A percentile compares a stretch with the other conserved stretches of the same genome.
phyloP scores from a whole-genome alignment of 2,113 vertebrate species.

The Elephas maximus region DNA sequence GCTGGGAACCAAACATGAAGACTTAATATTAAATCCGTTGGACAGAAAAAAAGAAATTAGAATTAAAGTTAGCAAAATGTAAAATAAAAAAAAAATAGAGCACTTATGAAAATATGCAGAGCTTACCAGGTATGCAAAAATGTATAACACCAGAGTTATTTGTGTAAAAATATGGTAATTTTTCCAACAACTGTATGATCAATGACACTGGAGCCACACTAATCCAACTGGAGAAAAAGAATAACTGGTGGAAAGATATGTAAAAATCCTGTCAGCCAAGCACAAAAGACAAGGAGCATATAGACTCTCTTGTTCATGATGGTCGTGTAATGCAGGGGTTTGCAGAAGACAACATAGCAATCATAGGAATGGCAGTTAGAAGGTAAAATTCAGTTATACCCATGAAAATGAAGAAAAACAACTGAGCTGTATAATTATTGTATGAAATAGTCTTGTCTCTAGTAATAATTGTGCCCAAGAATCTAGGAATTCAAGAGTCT shows the following conservation, averaged over 20 bases:
- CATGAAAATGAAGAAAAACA: conserved; percentile 74
- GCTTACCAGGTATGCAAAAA: too few relatives aligned
- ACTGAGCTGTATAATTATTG: not conserved
- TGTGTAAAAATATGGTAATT: too few relatives aligned
- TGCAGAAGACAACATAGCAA: conserved; percentile 80
- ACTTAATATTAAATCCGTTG: too few relatives aligned
- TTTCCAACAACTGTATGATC: conserved; percentile 40
- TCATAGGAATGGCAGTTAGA: conserved; percentile 83
- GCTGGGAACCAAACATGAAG: too few relatives aligned
- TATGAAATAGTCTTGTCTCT: conserved; percentile 64
- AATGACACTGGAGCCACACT: conserved; percentile 76
- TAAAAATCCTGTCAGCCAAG: conserved; percentile 61
- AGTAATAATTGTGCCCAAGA: conserved; percentile 59
- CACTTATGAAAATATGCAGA: too few relatives aligned
- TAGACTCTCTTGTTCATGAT: conserved; percentile 75
- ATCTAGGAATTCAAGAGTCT: conserved; percentile 61
- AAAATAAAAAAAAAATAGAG: too few relatives aligned
- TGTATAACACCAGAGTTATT: too few relatives aligned
- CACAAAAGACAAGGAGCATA: conserved; percentile 38
- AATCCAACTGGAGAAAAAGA: conserved; percentile 73
- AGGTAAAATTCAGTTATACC: conserved; percentile 80
- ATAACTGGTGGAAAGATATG: conserved; percentile 74
- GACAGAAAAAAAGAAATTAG: too few relatives aligned
- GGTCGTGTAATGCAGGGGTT: conserved; percentile 65
- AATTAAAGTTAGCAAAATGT: too few relatives aligned